Evolutionary conservation across 2,888 invertebrate genomes (phyloP).

Genomic region (Stomorhina lunata): DNA sequence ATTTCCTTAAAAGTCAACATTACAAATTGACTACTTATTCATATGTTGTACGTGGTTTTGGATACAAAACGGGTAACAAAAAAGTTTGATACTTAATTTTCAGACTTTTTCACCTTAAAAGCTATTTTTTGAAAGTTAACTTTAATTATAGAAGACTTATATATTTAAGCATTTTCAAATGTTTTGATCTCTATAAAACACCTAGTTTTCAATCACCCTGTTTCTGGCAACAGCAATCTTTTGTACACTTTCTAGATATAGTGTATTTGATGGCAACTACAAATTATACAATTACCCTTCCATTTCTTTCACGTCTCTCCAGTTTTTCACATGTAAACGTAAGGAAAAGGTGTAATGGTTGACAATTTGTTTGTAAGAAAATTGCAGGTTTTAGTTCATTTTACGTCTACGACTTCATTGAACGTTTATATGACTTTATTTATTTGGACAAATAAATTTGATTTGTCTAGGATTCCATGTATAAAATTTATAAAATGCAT

Average conservation of each 20-base stretch:
- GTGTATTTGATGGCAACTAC: slow-evolving; percentile 50
- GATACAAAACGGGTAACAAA: neutral
- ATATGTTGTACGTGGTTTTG: slow-evolving; percentile 33
- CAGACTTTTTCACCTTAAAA: no score
- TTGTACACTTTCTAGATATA: neutral
- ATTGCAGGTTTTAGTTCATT: slow-evolving; percentile 41
- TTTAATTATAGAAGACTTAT: no score
- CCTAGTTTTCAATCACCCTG: neutral
- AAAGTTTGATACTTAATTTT: no score
- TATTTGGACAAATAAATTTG: neutral
- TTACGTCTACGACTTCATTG: slow-evolving; percentile 12
- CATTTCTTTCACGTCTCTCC: slow-evolving; percentile 12
- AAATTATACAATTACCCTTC: slow-evolving; percentile 55
- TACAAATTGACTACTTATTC: slow-evolving; percentile 69
- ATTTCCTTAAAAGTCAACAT: slow-evolving; percentile 71
- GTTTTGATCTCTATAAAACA: neutral
- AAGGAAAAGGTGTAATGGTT: slow-evolving; percentile 47
- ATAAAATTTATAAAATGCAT: neutral
- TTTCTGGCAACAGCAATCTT: neutral
- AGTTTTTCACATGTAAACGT: no score
- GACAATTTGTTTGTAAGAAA: slow-evolving; percentile 56
- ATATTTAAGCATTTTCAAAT: neutral
- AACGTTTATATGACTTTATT: neutral
- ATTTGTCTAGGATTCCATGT: neutral
- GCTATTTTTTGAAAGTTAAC: no score